Evolutionary conservation across 2,797 vertebrate genomes (phyloP).

Genomic region (Lithobates pipiens): DNA sequence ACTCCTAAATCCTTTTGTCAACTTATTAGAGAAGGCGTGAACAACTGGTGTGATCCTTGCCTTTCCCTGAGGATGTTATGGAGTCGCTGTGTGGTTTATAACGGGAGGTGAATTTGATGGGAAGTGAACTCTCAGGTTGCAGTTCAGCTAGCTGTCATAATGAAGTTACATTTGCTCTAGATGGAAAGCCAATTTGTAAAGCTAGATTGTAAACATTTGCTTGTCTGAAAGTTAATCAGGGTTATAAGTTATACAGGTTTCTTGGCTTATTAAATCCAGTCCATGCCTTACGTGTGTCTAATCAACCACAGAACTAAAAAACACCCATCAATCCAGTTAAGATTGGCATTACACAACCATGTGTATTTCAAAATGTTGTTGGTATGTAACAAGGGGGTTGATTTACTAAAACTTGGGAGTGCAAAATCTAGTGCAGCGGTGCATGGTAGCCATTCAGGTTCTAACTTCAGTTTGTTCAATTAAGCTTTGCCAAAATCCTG

Average conservation of each 20-base stretch:
- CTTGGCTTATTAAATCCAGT: neutral
- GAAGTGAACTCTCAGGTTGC: conserved; percentile 24
- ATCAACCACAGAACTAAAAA: too few species aligned
- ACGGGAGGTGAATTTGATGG: conserved; percentile 39
- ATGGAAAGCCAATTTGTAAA: neutral
- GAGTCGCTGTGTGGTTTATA: conserved; percentile 19
- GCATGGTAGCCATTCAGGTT: too few species aligned
- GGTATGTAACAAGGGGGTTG: too few species aligned
- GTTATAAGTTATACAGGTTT: neutral
- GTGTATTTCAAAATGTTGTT: too few species aligned
- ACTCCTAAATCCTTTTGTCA: conserved; percentile 57
- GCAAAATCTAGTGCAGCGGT: too few species aligned
- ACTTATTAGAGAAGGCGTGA: conserved; percentile 57
- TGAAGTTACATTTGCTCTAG: neutral
- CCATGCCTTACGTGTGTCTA: neutral
- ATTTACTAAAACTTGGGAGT: too few species aligned
- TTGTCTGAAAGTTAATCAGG: neutral
- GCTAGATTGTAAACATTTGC: neutral
- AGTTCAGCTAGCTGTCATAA: conserved; percentile 1
- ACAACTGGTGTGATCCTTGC: conserved; percentile 43
- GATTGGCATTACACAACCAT: too few species aligned
- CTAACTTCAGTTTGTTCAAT: too few species aligned
- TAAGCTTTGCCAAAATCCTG: too few species aligned
- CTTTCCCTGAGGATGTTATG: conserved; percentile 13
- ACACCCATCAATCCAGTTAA: too few species aligned